phyloP scores from a whole-genome alignment of 2,113 vertebrate species.

The Chinchilla lanigera region DNA sequence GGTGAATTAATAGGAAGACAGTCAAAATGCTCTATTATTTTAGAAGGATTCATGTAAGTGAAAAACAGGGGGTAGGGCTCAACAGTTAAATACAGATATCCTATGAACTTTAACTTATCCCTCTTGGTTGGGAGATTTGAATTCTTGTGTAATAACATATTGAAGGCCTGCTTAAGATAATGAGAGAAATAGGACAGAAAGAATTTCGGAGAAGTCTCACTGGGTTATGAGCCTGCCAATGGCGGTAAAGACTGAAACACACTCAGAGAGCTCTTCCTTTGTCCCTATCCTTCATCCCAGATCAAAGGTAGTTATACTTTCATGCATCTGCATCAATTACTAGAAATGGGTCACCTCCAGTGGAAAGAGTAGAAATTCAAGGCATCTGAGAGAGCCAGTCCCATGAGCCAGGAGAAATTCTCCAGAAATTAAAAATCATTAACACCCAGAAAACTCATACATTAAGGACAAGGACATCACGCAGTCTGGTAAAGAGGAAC shows the following conservation, averaged over 20 bases:
- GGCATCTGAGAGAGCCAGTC: neutral
- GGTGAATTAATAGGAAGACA: neutral
- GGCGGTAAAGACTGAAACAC: neutral
- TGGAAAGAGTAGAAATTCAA: neutral
- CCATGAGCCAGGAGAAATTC: neutral
- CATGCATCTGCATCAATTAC: neutral
- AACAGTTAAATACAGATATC: neutral
- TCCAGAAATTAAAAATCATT: neutral
- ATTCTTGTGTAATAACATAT: neutral
- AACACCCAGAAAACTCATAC: neutral
- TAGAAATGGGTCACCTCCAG: neutral
- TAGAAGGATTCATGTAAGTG: neutral
- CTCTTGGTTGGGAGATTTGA: neutral
- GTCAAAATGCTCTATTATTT: neutral
- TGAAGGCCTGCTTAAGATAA: neutral
- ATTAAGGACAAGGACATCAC: neutral
- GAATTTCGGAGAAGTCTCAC: neutral
- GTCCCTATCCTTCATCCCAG: neutral
- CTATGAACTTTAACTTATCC: neutral
- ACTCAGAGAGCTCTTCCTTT: neutral
- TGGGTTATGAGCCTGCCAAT: neutral
- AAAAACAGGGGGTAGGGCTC: neutral
- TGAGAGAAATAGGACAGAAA: neutral
- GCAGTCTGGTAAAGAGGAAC: neutral
- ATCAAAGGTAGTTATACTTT: neutral